Conservation (phyloP, 2,113 vertebrate genomes). For the Microtus oregoni region DNA sequence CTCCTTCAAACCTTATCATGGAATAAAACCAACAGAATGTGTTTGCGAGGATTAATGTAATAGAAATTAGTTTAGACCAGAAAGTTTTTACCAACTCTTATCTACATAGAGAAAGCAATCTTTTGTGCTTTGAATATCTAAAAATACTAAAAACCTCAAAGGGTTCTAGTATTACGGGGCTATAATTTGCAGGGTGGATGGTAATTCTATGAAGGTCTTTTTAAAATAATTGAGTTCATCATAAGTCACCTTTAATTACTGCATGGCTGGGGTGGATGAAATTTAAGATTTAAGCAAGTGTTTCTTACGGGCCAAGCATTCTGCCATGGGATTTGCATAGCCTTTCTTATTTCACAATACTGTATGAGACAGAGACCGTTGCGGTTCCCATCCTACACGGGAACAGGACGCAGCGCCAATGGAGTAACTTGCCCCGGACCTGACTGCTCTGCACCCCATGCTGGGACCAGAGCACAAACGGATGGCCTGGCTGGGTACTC, state of each 20-base stretch:
- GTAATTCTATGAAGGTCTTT: constrained; percentile 18
- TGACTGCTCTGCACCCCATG: background rate
- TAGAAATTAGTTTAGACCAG: constrained; percentile 28
- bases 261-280: background rate
- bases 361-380: no score
- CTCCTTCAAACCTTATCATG: background rate
- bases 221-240: constrained; percentile 43
- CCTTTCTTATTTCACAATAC: constrained; percentile 26
- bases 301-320: background rate
- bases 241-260: constrained; percentile 9
- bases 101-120: background rate
- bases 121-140: constrained; percentile 34
- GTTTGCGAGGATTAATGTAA: constrained; percentile 27
- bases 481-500: background rate
- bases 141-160: background rate
- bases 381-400: background rate
- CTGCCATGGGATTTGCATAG: background rate
- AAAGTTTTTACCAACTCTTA: background rate
- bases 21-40: constrained; percentile 12
- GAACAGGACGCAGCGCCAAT: background rate
- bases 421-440: background rate
- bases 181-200: background rate
- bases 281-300: constrained; percentile 34
- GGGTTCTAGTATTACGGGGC: background rate
- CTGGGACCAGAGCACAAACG: background rate